Conservation (phyloP, 1,140 invertebrate genomes). For the Anastrepha ludens region DNA sequence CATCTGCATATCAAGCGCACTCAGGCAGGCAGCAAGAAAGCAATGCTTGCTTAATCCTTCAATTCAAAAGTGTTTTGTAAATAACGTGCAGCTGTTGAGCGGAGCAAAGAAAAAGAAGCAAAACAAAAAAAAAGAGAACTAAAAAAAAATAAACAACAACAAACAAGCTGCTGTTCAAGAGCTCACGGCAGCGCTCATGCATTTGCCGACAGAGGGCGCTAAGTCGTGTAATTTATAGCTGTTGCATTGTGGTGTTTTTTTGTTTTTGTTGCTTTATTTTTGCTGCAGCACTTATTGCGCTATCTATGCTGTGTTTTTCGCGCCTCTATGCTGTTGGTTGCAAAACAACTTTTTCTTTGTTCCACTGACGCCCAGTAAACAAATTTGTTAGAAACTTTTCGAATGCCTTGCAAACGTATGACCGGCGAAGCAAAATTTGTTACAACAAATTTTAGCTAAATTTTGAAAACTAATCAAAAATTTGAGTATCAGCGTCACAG, state of each 20-base stretch:
- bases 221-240: conserved; percentile 25
- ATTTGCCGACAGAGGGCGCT: conserved; percentile 42
- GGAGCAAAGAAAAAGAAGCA: not conserved
- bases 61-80: conserved; percentile 50
- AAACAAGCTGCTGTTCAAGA: not conserved
- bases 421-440: too few species aligned
- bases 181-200: not conserved
- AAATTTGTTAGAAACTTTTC: not conserved
- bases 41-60: conserved; percentile 45
- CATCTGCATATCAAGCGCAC: conserved; percentile 32
- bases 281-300: not conserved
- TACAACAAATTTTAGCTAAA: too few species aligned
- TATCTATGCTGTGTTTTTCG: not conserved
- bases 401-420: too few species aligned
- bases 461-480: too few species aligned
- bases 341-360: not conserved
- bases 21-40: conserved; percentile 38
- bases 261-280: not conserved
- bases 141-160: not conserved
- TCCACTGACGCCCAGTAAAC: not conserved
- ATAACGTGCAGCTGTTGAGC: not conserved
- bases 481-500: too few species aligned
- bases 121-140: not conserved
- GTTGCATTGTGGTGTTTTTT: not conserved
- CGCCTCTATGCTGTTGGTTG: not conserved